Evolutionary conservation across 2,113 vertebrate genomes (phyloP).

Genomic region (Anthoscopus minutus): DNA sequence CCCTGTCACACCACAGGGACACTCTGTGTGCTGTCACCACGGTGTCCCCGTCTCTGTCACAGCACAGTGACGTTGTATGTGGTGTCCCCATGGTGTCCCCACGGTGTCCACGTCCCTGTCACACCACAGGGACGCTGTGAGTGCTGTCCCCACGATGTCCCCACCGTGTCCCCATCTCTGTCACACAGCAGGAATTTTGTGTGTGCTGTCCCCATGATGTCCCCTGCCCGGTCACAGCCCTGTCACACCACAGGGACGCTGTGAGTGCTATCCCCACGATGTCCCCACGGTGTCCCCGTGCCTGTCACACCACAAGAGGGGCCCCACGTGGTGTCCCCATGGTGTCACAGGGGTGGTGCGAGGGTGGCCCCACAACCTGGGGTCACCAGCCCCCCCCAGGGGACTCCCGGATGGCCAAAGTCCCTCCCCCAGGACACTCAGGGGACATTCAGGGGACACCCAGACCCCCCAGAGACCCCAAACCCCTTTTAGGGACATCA

Average conservation of each 20-base stretch:
- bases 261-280: background rate
- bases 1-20: background rate
- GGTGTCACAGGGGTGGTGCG: background rate
- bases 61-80: no score
- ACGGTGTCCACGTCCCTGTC: no score
- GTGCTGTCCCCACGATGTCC: no score
- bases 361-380: background rate
- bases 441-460: background rate
- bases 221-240: no score
- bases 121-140: no score
- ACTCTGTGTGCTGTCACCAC: background rate
- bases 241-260: rapidly evolving
- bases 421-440: background rate
- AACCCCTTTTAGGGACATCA: no score
- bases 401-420: background rate
- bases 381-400: background rate
- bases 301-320: no score
- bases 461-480: background rate
- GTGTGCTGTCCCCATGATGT: background rate
- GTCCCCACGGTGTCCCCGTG: background rate
- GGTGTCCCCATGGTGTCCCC: no score
- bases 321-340: no score
- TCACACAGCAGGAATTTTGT: rapidly evolving
- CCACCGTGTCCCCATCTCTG: no score
- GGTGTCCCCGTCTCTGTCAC: background rate